Conservation (phyloP, 1,140 invertebrate species). For the Lasioglossum albipes region DNA sequence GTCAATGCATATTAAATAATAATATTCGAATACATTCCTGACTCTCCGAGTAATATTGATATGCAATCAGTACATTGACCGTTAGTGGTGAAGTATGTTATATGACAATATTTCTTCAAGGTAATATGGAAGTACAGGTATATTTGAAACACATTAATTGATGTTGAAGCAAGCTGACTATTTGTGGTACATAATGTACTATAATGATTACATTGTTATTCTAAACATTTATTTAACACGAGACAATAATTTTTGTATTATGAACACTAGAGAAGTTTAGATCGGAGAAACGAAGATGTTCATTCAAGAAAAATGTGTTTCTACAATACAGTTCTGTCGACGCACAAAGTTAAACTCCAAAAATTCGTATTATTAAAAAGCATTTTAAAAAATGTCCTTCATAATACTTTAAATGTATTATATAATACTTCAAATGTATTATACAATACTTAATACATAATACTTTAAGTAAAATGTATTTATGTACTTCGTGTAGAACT, state of each 20-base stretch:
- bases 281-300: background rate
- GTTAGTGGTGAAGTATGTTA: slow-evolving; percentile 3
- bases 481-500: background rate
- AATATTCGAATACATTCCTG: slow-evolving; percentile 3
- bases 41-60: slow-evolving; percentile 20
- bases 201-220: slow-evolving; percentile 7
- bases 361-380: background rate
- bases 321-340: background rate
- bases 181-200: background rate
- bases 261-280: background rate
- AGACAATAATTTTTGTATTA: background rate
- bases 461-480: no score
- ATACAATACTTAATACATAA: no score
- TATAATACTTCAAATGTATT: no score
- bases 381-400: background rate
- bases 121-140: slow-evolving; percentile 8
- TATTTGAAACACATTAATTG: slow-evolving; percentile 6
- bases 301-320: background rate
- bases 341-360: background rate
- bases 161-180: slow-evolving; percentile 23
- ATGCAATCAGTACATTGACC: slow-evolving; percentile 13
- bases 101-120: background rate
- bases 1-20: slow-evolving; percentile 4
- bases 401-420: no score
- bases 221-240: slow-evolving; percentile 10